A percentile compares a stretch with the other conserved stretches of the same genome.
These are phyloP conservation scores for Drosophila leonis DNA, from an alignment of 2,888 invertebrate genomes.

Conservation along the genomic window DNA sequence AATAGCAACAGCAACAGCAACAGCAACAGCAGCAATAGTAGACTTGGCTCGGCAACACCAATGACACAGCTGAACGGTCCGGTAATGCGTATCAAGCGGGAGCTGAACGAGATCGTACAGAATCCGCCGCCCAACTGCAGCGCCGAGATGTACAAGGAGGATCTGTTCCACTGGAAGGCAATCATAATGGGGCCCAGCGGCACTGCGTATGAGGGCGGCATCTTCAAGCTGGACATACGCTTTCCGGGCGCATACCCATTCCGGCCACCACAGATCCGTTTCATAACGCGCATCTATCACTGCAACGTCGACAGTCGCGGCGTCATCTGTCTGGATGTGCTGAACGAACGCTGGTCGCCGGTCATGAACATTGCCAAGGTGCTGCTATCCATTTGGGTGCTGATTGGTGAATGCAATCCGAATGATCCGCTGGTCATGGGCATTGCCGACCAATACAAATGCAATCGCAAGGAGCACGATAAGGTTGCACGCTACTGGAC, in stretches of 20 bases:
- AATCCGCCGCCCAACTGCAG: slow-evolving; percentile 73
- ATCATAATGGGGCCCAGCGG: slow-evolving; percentile 53
- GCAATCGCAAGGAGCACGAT: slow-evolving; percentile 70
- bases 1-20: neutral
- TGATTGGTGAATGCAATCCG: slow-evolving; percentile 70
- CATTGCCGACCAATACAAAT: slow-evolving; percentile 69
- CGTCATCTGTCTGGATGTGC: slow-evolving; percentile 65
- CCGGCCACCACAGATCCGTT: slow-evolving; percentile 65
- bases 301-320: slow-evolving; percentile 74
- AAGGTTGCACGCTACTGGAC: slow-evolving; percentile 67
- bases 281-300: slow-evolving; percentile 67
- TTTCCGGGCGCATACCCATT: slow-evolving; percentile 65
- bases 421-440: slow-evolving; percentile 65
- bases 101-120: slow-evolving; percentile 53
- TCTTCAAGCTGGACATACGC: slow-evolving; percentile 61
- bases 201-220: slow-evolving; percentile 63
- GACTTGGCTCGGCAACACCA: neutral
- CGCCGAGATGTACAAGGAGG: slow-evolving; percentile 51
- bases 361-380: slow-evolving; percentile 67
- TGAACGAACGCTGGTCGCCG: slow-evolving; percentile 73
- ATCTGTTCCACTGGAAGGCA: slow-evolving; percentile 62
- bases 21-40: neutral
- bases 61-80: slow-evolving; percentile 26
- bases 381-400: slow-evolving; percentile 64
- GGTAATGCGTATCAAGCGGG: slow-evolving; percentile 45